These are phyloP conservation scores for Oceanites oceanicus DNA, from an alignment of 2,113 vertebrate genomes.

Conservation along the genomic window DNA sequence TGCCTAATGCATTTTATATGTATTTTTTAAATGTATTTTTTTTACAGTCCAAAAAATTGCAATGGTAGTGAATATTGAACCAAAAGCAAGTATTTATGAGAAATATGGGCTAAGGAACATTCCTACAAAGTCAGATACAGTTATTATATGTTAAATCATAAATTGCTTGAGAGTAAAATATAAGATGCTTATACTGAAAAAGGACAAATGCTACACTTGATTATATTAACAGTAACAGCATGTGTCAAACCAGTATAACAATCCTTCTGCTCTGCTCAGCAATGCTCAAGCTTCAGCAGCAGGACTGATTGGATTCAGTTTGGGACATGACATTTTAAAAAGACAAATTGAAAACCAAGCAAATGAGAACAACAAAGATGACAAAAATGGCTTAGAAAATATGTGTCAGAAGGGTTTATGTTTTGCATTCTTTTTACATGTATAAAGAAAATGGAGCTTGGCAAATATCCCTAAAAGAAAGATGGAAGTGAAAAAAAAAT, in stretches of 20 bases:
- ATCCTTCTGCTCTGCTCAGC: not conserved
- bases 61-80: not conserved
- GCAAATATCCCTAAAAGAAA: not conserved
- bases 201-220: not conserved
- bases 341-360: slow-evolving; percentile 10
- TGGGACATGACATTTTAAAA: slow-evolving; percentile 5
- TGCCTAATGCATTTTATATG: not conserved
- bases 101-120: not conserved
- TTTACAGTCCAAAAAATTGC: not conserved
- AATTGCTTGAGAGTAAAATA: not conserved
- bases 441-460: not conserved
- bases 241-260: slow-evolving; percentile 4
- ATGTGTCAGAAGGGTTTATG: not conserved
- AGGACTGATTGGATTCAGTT: not conserved
- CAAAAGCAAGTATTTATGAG: not conserved
- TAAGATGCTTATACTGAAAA: not conserved
- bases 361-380: slow-evolving; percentile 9
- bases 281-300: not conserved
- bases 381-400: not conserved
- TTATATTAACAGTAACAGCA: not conserved
- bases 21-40: not conserved
- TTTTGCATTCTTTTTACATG: not conserved
- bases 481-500: not conserved
- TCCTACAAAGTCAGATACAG: not conserved
- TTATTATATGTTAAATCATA: not conserved